A percentile compares a stretch with the other conserved stretches of the same genome.
These are phyloP conservation scores for Peromyscus californicus DNA, from an alignment of 2,113 vertebrate genomes.

Conservation along the genomic window DNA sequence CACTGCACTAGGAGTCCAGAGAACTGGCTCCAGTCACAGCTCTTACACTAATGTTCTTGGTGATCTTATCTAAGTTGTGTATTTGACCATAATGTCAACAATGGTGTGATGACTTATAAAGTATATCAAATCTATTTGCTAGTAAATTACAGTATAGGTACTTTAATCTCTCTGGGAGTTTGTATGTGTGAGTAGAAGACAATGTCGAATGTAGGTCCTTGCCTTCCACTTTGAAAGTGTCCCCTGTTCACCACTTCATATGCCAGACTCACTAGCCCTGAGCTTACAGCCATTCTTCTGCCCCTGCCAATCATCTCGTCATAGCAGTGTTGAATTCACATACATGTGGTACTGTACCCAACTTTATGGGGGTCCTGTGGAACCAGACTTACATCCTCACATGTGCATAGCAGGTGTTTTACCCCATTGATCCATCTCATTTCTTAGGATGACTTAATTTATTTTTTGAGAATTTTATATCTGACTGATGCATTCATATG, in stretches of 20 bases:
- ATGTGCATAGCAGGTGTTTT: background rate
- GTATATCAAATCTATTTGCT: slow-evolving; percentile 20
- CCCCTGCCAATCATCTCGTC: background rate
- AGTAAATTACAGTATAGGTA: slow-evolving; percentile 42
- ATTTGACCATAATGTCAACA: slow-evolving; percentile 31
- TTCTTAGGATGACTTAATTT: background rate
- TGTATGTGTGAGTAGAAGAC: background rate
- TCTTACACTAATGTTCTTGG: slow-evolving; percentile 18
- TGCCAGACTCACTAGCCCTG: background rate
- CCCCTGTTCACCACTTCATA: background rate
- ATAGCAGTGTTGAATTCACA: background rate
- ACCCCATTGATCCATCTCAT: background rate
- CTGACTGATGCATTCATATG: background rate
- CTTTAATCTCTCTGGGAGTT: background rate
- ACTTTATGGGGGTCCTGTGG: background rate
- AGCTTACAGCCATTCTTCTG: background rate
- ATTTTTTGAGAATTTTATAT: background rate
- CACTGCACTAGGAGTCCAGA: slow-evolving; percentile 47
- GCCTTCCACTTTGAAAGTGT: background rate
- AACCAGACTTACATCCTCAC: too few species aligned
- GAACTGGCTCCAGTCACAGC: background rate
- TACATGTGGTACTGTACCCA: background rate
- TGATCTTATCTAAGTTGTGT: slow-evolving; percentile 48
- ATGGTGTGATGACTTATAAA: slow-evolving; percentile 39
- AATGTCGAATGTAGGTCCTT: background rate